Evolutionary conservation across 2,888 invertebrate species (phyloP), one percentile per base, ranked within the genome.

Genomic region (Caenorhabditis becei): DNA sequence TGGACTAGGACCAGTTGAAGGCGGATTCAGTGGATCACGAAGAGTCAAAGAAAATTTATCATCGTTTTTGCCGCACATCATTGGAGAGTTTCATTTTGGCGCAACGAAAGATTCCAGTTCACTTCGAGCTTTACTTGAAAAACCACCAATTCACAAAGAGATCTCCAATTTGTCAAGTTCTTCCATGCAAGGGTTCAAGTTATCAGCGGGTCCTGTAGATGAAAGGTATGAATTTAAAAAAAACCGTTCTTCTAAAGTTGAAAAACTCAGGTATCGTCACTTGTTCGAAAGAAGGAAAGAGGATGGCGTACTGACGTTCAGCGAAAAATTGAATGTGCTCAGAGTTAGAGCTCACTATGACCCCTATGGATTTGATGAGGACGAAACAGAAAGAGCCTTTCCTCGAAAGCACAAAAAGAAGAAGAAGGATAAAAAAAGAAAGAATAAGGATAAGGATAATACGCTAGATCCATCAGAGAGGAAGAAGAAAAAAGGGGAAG

Each of bases 131-230:
- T 58, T 88, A n/a, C 69, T 87, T 0, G 87, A 87, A 10, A 88
- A 87, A 63, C 88, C 88, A 24, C 88, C 88, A 1, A 87, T 88
- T 51, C 85, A 84, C 20, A 88, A 88, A 65, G 88, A 88, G 49
- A 86, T 88, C 51, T 49, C 61, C 10, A 77, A 82, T 18, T 61
- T 87, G 35, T 70, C 83, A 3, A 66, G 61, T n/a, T 81, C 82
- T 3, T 75, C 87, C 0, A 84, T 88, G 82, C 71, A 83, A 28
- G 83, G 84, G 0, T 88, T 88, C 69, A 78, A 80, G 47, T 56
- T 88, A 28, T 81, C 67, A 20, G 71, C 83, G 10, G 88, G 88
- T 26, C 78, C 83, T 0, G 87, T 88, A 1, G 86, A 87, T 59
- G 87, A 88, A 61, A 58, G 77, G 86, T 87, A 41, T 2, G 16